A percentile compares a stretch with the other conserved stretches of the same genome.
Evolutionary conservation across 2,113 vertebrate genomes (phyloP).

Genomic region (Brachyhypopomus gauderio): DNA sequence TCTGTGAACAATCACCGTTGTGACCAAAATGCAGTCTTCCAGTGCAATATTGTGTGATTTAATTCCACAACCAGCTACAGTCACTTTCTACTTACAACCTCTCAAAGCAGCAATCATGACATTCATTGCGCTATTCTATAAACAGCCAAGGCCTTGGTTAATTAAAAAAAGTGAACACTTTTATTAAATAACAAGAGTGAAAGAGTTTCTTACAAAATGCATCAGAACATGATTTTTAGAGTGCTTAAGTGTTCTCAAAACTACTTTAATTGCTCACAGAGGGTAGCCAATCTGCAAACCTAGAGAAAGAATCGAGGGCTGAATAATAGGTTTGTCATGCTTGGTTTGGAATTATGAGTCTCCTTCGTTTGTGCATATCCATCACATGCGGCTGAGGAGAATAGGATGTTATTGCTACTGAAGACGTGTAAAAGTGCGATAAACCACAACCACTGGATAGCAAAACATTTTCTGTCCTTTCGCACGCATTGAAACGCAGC

Average conservation of each 20-base stretch:
- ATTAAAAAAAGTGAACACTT: conserved; percentile 34
- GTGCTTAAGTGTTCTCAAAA: conserved; percentile 37
- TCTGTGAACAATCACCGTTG: conserved; percentile 28
- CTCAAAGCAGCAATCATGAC: conserved; percentile 13
- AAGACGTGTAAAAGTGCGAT: neutral
- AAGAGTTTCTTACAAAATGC: conserved; percentile 6
- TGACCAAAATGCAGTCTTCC: conserved; percentile 27
- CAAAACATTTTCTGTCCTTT: neutral
- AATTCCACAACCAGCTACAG: neutral
- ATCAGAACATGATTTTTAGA: conserved; percentile 33
- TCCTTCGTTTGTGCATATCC: conserved; percentile 34
- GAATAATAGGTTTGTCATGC: conserved; percentile 48
- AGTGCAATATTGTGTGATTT: conserved; percentile 31
- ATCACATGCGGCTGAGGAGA: conserved; percentile 18
- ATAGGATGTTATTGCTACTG: neutral
- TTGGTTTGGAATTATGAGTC: conserved; percentile 38
- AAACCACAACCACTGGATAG: neutral
- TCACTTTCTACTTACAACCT: neutral
- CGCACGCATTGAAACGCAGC: neutral
- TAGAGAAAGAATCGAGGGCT: conserved; percentile 45
- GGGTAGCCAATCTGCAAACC: conserved; percentile 42
- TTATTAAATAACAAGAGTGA: neutral
- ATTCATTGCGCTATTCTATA: conserved; percentile 31
- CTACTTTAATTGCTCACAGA: conserved; percentile 50
- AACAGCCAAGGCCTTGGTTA: conserved; percentile 30